Base-by-base conservation (phyloP, 2,888 invertebrate genomes). In the Alcis repandata region DNA sequence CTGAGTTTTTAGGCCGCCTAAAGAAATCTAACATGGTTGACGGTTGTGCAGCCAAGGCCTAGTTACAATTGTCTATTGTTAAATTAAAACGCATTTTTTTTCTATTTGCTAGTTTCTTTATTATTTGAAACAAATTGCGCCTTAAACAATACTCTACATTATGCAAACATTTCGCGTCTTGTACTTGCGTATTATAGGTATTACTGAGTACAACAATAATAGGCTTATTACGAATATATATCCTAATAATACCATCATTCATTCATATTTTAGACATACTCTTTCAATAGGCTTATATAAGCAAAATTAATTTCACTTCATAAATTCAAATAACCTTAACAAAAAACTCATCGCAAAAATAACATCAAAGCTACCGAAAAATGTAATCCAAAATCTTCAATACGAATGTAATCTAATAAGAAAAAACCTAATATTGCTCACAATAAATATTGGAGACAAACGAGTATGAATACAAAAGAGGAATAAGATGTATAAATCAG, bases 401-500 rank as follows among this genome's bases (percentile, higher is more conserved):
- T 67, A 51, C 51, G 63, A 61, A 72, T 63, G 54, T 46, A 59
- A 71, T 73, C 69, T 67, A 27, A 27, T 27, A 27, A 2, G 27
- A 27, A 27, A 27, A 27, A 59, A 71, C 72, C 69, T 67, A 63
- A 69, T 73, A 71, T 71, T 54, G 20, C 63, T 48, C 51, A 49
- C 73, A 63, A 73, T 72, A 72, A 75, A 77, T 76, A 81, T 80
- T 56, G 76, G 70, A 75, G 73, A 75, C 71, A 66, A 72, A 79
- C 76, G 77, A 75, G 73, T 70, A 73, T 65, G 75, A 77, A 75
- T 75, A 84, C 77, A 83, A 79, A 79, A 67, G 73, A 70, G 49
- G 72, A 72, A 77, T 76, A 69, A 76, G 73, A 76, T 76, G 80
- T 78, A 85, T 84, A 86, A 86, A 84, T 86, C 85, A 85, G 71